phyloP scores from a whole-genome alignment of 1,140 invertebrate species.

The Pseudomyrmex pallidus region DNA sequence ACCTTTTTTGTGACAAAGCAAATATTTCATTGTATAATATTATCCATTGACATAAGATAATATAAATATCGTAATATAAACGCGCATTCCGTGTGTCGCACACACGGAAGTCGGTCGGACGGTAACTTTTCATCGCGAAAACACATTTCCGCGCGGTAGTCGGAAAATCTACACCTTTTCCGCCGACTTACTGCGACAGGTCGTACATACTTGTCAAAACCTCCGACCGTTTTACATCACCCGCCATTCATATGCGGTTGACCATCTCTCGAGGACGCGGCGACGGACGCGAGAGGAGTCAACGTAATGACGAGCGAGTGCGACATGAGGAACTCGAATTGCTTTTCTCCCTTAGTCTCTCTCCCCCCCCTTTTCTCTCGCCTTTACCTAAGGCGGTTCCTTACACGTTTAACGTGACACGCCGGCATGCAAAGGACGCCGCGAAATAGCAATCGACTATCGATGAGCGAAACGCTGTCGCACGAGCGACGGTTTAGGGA shows the following conservation, averaged over 20 bases:
- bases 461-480: constrained; percentile 60
- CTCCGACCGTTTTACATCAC: constrained; percentile 17
- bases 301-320: constrained; percentile 35
- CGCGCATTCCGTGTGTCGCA: too few species aligned
- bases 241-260: constrained; percentile 55
- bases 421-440: constrained; percentile 40
- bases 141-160: background rate
- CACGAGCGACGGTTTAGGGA: constrained; percentile 1
- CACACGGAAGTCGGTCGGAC: too few species aligned
- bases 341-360: constrained; percentile 36
- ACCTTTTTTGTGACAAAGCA: too few species aligned
- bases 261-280: constrained; percentile 29
- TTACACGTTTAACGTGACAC: constrained; percentile 52
- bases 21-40: too few species aligned
- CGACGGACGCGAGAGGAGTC: background rate
- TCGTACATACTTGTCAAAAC: constrained; percentile 52
- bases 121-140: background rate
- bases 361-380: constrained; percentile 1
- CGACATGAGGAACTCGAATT: constrained; percentile 49
- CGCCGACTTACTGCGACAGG: background rate
- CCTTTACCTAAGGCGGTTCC: background rate
- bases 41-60: too few species aligned
- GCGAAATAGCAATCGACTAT: constrained; percentile 70
- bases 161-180: background rate
- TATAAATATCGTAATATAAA: too few species aligned